These are phyloP conservation scores for Phoxinus dragarum DNA, from an alignment of 2,797 vertebrate genomes.

Conservation along the genomic window DNA sequence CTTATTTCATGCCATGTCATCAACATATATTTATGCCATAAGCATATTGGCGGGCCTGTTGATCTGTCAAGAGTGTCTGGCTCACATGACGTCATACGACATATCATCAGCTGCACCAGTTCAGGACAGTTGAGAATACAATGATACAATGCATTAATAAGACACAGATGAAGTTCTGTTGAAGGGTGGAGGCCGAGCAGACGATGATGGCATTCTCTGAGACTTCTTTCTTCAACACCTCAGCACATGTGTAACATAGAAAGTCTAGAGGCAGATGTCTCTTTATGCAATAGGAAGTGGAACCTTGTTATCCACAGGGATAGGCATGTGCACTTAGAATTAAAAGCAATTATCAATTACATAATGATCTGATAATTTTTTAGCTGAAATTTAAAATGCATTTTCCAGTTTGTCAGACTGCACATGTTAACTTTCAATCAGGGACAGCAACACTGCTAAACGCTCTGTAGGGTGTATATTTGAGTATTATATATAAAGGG, in stretches of 20 bases:
- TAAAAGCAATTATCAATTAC: not conserved
- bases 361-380: not conserved
- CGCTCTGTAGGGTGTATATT: not conserved
- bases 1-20: conserved; percentile 46
- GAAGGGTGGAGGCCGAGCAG: conserved; percentile 33
- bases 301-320: not conserved
- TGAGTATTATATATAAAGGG: not conserved
- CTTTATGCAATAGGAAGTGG: conserved; percentile 11
- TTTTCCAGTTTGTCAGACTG: not conserved
- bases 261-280: conserved; percentile 17
- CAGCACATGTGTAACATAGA: conserved; percentile 11
- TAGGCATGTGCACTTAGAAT: not conserved
- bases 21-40: conserved; percentile 40
- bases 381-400: not conserved
- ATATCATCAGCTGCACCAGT: conserved; percentile 30
- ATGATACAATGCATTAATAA: conserved; percentile 38
- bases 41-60: conserved; percentile 15
- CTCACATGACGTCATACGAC: conserved; percentile 50
- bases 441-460: not conserved
- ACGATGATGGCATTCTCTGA: conserved; percentile 16
- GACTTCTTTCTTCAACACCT: conserved; percentile 26
- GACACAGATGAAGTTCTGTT: conserved; percentile 46
- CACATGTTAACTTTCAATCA: not conserved
- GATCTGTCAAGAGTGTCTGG: conserved; percentile 41
- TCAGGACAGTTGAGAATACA: conserved; percentile 30